Base-by-base conservation (phyloP, 2,888 invertebrate species). In the Andrena fulva region DNA sequence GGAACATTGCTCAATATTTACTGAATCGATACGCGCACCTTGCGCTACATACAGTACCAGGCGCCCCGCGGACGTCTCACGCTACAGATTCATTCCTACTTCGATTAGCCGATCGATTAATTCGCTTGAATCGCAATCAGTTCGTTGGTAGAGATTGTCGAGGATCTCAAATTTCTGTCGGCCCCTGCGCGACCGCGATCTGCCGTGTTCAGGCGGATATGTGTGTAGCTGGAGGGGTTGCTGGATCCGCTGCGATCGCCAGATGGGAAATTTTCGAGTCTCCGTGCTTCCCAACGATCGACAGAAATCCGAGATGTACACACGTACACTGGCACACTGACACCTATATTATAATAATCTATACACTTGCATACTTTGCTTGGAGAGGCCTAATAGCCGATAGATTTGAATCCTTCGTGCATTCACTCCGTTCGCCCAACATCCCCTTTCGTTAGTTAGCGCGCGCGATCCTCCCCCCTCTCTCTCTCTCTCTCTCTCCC, bases 1-100 rank as follows among this genome's bases (percentile, higher is more conserved):
- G 75, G 80, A 82, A 87, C 84, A 84, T 87, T 87, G 87, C 87
- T 87, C 87, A 87, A 87, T 87, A 84, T 82, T 84, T 84, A 86
- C 69, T 56, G 79, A 42, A 82, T 78, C 50, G 76, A 67, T 78
- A 80, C 62, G 67, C 66, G 64, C 68, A 63, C 68, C 79, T 73
- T 77, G 69, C 59, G 74, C 60, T 0, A 8, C 10, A 10, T 27
- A 24, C 56, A 56, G 24, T 56, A 56, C 24, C 20, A 56, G 24
- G 27, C 56, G 24, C 1, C 29, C n/a, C 12, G 3, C 68, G 62
- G 52, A 27, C 68, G 42, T 29, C n/a, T 52, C 59, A 33, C 73
- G 63, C 31, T 64, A 59, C 59, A 72, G 50, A 56, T 80, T 82
- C 76, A 80, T 82, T 80, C 69, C 80, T 80, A 62, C 54, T 82